Percentiles rank a stretch among this genome's conserved stretches.
Evolutionary conservation across 2,113 vertebrate genomes (phyloP).

Genomic region (Muntiacus muntjak): DNA sequence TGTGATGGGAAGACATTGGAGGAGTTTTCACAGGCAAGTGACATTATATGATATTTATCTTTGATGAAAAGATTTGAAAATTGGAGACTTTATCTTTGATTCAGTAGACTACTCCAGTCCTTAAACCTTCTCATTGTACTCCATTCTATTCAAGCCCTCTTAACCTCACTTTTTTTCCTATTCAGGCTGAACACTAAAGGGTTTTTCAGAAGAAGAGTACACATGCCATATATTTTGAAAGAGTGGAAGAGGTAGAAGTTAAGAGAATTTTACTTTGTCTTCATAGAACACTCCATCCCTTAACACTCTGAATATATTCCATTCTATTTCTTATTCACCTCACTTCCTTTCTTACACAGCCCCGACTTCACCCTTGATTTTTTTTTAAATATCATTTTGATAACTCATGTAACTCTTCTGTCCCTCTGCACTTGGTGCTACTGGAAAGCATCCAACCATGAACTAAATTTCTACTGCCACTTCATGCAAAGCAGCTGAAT

Average conservation of each 20-base stretch:
- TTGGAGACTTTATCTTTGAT: neutral
- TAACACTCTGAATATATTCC: neutral
- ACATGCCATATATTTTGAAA: neutral
- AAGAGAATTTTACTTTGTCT: constrained; percentile 57
- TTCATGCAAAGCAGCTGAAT: neutral
- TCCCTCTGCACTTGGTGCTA: neutral
- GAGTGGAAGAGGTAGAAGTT: neutral
- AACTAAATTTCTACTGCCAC: neutral
- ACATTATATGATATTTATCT: neutral
- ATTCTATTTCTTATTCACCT: neutral
- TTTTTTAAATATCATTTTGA: neutral
- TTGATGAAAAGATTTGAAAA: neutral
- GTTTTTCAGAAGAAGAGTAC: neutral
- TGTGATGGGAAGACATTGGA: neutral
- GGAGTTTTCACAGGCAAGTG: neutral
- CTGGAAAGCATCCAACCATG: neutral
- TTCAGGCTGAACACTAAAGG: neutral
- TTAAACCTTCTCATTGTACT: neutral
- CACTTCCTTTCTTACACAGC: neutral
- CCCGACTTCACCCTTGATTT: neutral
- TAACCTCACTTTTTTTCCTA: neutral
- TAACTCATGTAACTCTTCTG: neutral
- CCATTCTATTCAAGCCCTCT: neutral
- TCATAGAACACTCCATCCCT: constrained; percentile 2
- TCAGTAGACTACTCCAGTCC: neutral